Base-by-base conservation (phyloP, 2,888 invertebrate genomes). In the Agrotis ipsilon region DNA sequence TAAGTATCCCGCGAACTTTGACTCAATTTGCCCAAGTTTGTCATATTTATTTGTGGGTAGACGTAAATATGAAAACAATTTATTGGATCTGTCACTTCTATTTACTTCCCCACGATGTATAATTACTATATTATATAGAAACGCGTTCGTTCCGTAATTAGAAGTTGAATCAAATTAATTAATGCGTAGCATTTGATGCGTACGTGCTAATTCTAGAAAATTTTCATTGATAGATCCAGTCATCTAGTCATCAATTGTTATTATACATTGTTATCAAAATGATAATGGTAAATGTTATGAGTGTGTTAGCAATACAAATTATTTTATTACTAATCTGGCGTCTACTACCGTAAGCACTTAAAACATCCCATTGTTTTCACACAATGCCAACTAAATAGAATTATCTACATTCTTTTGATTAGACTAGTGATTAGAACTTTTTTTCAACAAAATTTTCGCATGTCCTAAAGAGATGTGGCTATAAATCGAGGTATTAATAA, bases 401-500 rank as follows among this genome's bases (percentile, higher is more conserved):
- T 52, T 63, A 70, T 76, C 51, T 66, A 32, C 59, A 69, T 73
- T 64, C 57, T 70, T 18, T 72, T 72, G 70, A 69, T 77, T 70
- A 59, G 39, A 74, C 19, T 63, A 80, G 19, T 61, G 52, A 79
- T 83, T 74, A 80, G 60, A 58, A 49, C 57, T 60, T 57, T 27
- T 48, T 49, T 11, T 69, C 58, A 71, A 77, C 63, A 82, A 61
- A 68, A 69, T 85, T 84, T 89, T 89, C 77, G 78, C 89, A 88
- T 80, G 75, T 88, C 90, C 84, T 79, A 76, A 65, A 82, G 81
- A 76, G 84, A 83, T 85, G 80, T 79, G 72, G 63, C 75, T 83
- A 85, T 86, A 86, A 88, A 85, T 86, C 83, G 77, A 71, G 45
- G 76, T 78, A 89, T 89, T 90, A 92, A 91, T 81, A 84, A 91